These are phyloP conservation scores for Pocillopora verrucosa DNA, from an alignment of 64 coral and sea anemone genomes.

Conservation along the genomic window DNA sequence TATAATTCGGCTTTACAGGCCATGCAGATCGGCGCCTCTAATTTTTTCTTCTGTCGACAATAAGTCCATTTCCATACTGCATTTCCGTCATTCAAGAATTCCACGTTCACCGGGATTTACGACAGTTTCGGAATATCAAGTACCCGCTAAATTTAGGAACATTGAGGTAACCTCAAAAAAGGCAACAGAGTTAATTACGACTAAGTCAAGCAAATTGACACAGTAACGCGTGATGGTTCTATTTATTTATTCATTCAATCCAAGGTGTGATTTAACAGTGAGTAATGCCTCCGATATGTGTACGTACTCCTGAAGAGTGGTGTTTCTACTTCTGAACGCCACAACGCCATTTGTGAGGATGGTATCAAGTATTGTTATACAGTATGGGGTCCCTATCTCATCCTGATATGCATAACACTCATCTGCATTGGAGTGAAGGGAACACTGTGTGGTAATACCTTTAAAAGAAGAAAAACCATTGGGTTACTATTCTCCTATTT, in stretches of 20 bases:
- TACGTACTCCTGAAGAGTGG: conserved; percentile 84
- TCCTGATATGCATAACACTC: conserved; percentile 70
- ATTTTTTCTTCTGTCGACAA: too few species aligned
- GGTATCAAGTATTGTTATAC: conserved; percentile 70
- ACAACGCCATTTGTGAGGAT: conserved; percentile 88
- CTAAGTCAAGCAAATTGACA: background rate
- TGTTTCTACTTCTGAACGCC: conserved; percentile 85
- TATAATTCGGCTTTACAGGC: too few species aligned
- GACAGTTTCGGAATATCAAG: too few species aligned
- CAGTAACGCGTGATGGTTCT: background rate
- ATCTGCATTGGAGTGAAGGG: conserved; percentile 2
- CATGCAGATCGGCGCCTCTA: too few species aligned
- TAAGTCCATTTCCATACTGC: too few species aligned
- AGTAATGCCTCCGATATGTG: conserved; percentile 88
- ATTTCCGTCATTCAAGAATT: too few species aligned
- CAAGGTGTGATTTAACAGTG: conserved; percentile 80
- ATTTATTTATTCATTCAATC: background rate
- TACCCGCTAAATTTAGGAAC: too few species aligned
- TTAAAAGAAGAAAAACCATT: background rate
- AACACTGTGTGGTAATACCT: conserved; percentile 53
- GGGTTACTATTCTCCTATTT: background rate
- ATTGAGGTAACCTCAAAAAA: too few species aligned
- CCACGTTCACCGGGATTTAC: too few species aligned
- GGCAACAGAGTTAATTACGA: too few species aligned
- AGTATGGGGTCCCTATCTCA: conserved; percentile 90